These are phyloP conservation scores for Brenthis ino DNA, from an alignment of 2,888 invertebrate species.

Conservation along the genomic window DNA sequence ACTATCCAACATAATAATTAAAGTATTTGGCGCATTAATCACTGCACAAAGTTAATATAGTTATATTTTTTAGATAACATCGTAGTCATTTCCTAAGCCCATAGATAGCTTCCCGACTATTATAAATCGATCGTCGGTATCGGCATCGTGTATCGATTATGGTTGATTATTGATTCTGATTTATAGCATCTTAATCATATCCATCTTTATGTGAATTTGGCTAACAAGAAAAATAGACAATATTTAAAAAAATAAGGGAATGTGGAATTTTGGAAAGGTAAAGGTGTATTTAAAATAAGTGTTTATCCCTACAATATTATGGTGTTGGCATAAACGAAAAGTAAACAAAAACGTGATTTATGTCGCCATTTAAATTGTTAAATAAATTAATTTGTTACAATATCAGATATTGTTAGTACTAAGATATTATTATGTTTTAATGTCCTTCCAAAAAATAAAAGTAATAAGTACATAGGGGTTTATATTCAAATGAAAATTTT, in stretches of 20 bases:
- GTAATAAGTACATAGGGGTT: too few relatives aligned
- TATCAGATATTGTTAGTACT: too few relatives aligned
- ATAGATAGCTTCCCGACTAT: constrained; percentile 47
- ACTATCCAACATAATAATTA: constrained; percentile 13
- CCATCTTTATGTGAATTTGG: constrained; percentile 42
- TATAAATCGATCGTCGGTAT: constrained; percentile 60
- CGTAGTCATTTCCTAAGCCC: constrained; percentile 24
- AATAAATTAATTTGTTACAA: too few relatives aligned
- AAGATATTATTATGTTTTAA: too few relatives aligned
- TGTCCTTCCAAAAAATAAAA: too few relatives aligned
- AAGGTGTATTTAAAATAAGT: too few relatives aligned
- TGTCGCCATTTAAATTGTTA: too few relatives aligned
- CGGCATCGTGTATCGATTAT: constrained; percentile 61
- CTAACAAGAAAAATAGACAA: constrained; percentile 26
- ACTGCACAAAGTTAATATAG: constrained; percentile 14
- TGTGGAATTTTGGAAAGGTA: not conserved
- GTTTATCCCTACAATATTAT: too few relatives aligned
- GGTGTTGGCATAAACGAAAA: too few relatives aligned
- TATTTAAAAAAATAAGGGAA: constrained; percentile 5
- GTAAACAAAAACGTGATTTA: too few relatives aligned
- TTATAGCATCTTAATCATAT: constrained; percentile 51
- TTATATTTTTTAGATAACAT: constrained; percentile 24
- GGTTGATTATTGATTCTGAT: constrained; percentile 67
- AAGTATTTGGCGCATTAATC: constrained; percentile 23
- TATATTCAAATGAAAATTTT: too few relatives aligned